Base-by-base conservation (phyloP, 2,797 vertebrate genomes). In the Onychomys leucogaster region DNA sequence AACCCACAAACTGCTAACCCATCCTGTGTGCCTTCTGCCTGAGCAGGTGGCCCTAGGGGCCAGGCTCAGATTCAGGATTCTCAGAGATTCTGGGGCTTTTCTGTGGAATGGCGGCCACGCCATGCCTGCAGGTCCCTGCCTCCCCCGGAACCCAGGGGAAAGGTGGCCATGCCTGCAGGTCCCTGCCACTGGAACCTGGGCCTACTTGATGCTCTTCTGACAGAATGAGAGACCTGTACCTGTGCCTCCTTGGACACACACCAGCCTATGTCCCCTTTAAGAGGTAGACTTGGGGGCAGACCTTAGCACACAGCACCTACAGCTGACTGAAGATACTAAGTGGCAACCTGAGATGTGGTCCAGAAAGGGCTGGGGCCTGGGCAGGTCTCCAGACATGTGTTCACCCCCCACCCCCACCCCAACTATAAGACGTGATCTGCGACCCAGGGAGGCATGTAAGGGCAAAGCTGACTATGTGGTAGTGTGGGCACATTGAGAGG, bases 141-240 rank as follows among this genome's bases (percentile, higher is more conserved):
- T 4, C 29, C 25, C 6, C 0, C 0, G 0, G 2, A 1, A 1
- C 65, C 25, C 2, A 75, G 27, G 14, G 10, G 41, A 46, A 3
- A 65, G 10, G 17, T 65, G 37, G 43, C 27, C 37, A 43, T 63
- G 16, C 11, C n/a, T 19, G 76, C 16, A 49, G 43, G 76, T 49
- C 43, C 46, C 4, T 49, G 46, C 46, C 27, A 9, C 8, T 77
- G 75, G 43, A 49, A 29, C 43, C 41, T 67, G 29, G 61, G 43
- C 83, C 61, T 34, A 12, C 29, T 67, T 23, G 27, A 6, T 65
- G 61, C 61, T 85, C 43, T 59, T 59, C 34, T 52, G 34, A 14
- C 43, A 55, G 7, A 25, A n/a, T 77, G 49, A 12, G 16, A 12
- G 13, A 46, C 6, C 11, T 21, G 27, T n/a, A 25, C 80, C 92